Evolutionary conservation across 2,888 invertebrate species (phyloP), one percentile per base, ranked within the genome.

Genomic region (Scaptomyza cyrtandrae): DNA sequence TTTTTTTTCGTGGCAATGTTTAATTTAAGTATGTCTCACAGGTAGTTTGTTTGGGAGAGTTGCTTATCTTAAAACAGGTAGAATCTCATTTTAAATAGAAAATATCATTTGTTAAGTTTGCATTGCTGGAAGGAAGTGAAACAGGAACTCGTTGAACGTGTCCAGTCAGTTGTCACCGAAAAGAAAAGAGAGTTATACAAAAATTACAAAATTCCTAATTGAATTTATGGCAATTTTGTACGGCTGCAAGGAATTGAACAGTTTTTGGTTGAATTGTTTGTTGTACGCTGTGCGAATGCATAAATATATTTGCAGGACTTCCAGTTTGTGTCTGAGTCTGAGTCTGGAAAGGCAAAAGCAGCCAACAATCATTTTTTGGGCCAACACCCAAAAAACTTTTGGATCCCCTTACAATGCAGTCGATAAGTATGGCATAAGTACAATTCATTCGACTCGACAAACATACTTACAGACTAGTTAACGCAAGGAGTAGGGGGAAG

Each of bases 371-470:
- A 67, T 68, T 75, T 68, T 61, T 72, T 50, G 68, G 63, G 78
- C 75, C 78, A 78, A 78, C 78, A 75, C 78, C 78, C 84, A 78
- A 72, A 83, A 82, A 83, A 82, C 62, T 75, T 37, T 65, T 24
- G 64, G 48, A 64, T 64, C 63, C 64, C 64, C 72, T 72, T 80
- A 85, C 84, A 85, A 87, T 85, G 87, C 85, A 85, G 85, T 87
- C 84, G 84, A 85, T 85, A 85, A 85, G 85, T 86, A 82, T 75
- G 71, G 82, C 83, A 83, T 80, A 86, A 86, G 84, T 86, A 83
- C 86, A 72, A 84, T 81, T 79, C 77, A 74, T 80, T 72, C 71
- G 60, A 68, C 66, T 66, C 75, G 61, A 63, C 79, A 79, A 67
- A 76, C 66, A 81, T 65, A 75, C 65, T 60, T 55, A 80, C 66